Evolutionary conservation across 2,888 invertebrate genomes (phyloP).

Genomic region (Flabesymbios commensalis): DNA sequence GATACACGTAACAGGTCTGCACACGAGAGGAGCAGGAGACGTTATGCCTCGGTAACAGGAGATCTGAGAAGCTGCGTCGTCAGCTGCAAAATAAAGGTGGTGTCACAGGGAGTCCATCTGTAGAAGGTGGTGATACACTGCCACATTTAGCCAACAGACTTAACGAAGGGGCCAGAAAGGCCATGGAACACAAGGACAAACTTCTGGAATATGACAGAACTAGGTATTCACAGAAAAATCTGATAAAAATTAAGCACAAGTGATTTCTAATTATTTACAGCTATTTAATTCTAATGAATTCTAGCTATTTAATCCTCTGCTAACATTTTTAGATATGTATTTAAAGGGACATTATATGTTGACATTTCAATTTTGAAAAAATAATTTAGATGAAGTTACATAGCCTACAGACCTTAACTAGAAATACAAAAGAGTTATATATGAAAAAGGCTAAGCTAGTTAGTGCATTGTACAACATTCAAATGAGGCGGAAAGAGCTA

Average conservation of each 20-base stretch:
- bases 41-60: slow-evolving; percentile 71
- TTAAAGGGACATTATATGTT: too few relatives aligned
- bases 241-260: background rate
- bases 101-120: slow-evolving; percentile 14
- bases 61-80: slow-evolving; percentile 71
- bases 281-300: background rate
- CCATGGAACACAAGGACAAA: slow-evolving; percentile 77
- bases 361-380: too few relatives aligned
- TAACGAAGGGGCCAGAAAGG: slow-evolving; percentile 70
- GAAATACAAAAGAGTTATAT: too few relatives aligned
- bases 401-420: too few relatives aligned
- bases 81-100: slow-evolving; percentile 66
- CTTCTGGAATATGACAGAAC: slow-evolving; percentile 83
- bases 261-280: background rate
- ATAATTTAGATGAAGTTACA: too few relatives aligned
- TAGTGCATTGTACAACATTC: too few relatives aligned
- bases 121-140: background rate
- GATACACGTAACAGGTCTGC: slow-evolving; percentile 71
- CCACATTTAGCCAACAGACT: slow-evolving; percentile 10
- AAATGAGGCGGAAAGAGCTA: too few relatives aligned
- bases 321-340: background rate
- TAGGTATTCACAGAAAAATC: slow-evolving; percentile 64
- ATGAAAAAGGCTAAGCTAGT: too few relatives aligned
- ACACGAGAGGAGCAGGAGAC: slow-evolving; percentile 74
- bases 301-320: background rate